Evolutionary conservation across 2,888 invertebrate genomes (phyloP).

Genomic region (Pedicia rivosa): DNA sequence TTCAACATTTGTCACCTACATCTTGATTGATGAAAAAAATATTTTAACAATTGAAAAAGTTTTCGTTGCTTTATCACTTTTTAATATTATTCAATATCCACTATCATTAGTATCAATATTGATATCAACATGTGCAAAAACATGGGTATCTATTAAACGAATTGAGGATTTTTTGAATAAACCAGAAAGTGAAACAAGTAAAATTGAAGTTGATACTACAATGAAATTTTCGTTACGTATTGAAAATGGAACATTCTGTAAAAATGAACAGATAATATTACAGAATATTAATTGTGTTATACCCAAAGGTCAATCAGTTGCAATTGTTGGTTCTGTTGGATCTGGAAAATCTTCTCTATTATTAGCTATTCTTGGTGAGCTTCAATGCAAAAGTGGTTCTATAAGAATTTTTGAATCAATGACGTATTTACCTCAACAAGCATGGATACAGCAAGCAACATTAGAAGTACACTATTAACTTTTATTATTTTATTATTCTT

Average conservation of each 20-base stretch:
- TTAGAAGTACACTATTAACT: too few species aligned
- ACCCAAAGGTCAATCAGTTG: constrained; percentile 22
- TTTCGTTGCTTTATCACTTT: constrained; percentile 39
- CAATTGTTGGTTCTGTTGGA: constrained; percentile 33
- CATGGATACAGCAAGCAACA: constrained; percentile 38
- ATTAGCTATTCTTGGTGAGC: constrained; percentile 33
- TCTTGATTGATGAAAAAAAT: constrained; percentile 27
- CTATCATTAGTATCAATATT: constrained; percentile 34
- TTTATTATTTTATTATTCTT: too few species aligned
- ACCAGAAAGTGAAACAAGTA: constrained; percentile 34
- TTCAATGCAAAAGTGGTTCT: constrained; percentile 22
- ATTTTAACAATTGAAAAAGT: constrained; percentile 33
- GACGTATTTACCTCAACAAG: constrained; percentile 37
- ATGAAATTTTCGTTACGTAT: constrained; percentile 16
- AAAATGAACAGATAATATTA: constrained; percentile 14
- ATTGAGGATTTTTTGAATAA: constrained; percentile 37
- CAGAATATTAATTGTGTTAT: constrained; percentile 23
- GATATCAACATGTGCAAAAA: constrained; percentile 17
- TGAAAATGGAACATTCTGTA: constrained; percentile 32
- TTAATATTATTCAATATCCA: constrained; percentile 39
- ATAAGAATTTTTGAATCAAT: constrained; percentile 25
- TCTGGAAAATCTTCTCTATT: constrained; percentile 29
- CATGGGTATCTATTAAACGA: constrained; percentile 36
- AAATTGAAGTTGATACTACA: constrained; percentile 23
- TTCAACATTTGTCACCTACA: constrained; percentile 26